Evolutionary conservation across 2,888 invertebrate genomes (phyloP).

Genomic region (Hyposoter didymator): DNA sequence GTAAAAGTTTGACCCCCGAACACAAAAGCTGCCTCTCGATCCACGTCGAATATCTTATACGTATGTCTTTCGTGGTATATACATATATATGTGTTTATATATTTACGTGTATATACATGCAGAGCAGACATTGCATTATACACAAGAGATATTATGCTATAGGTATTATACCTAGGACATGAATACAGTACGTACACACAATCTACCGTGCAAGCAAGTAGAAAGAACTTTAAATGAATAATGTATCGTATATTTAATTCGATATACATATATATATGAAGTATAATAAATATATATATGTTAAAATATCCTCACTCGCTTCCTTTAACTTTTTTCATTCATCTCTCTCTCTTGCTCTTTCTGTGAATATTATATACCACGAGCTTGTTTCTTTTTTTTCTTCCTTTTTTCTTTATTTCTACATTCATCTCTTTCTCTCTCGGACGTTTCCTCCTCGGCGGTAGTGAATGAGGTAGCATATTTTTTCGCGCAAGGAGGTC

Average conservation of each 20-base stretch:
- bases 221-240: constrained; percentile 84
- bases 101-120: constrained; percentile 40
- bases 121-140: constrained; percentile 37
- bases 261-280: constrained; percentile 74
- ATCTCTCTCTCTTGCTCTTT: constrained; percentile 55
- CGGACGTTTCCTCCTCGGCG: constrained; percentile 64
- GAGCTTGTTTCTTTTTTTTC: constrained; percentile 64
- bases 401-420: constrained; percentile 63
- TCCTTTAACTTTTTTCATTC: constrained; percentile 41
- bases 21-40: constrained; percentile 13
- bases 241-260: constrained; percentile 84
- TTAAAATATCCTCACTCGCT: constrained; percentile 16
- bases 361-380: constrained; percentile 68
- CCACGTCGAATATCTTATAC: constrained; percentile 26
- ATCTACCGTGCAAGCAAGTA: constrained; percentile 80
- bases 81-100: constrained; percentile 9
- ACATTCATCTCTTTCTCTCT: constrained; percentile 56
- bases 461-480: constrained; percentile 81
- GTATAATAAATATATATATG: constrained; percentile 56
- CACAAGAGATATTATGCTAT: constrained; percentile 33
- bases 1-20: constrained; percentile 10
- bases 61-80: background rate
- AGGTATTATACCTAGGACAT: constrained; percentile 41
- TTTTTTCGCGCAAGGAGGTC: constrained; percentile 79
- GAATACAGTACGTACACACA: constrained; percentile 75